Conservation (phyloP, 2,888 invertebrate species). For the Crossocerus cetratus region DNA sequence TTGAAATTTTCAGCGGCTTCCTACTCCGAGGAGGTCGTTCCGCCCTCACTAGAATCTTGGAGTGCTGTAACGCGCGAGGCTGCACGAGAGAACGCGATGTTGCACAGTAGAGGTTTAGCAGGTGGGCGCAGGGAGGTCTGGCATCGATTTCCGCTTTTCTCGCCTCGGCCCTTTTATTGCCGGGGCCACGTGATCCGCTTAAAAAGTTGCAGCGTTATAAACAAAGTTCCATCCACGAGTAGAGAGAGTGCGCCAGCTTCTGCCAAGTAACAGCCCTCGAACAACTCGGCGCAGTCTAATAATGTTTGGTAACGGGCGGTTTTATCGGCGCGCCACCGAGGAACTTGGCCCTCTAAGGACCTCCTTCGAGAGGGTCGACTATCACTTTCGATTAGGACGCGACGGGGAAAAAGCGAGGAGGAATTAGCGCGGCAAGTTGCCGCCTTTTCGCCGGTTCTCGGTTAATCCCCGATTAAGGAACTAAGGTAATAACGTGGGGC, state of each 20-base stretch:
- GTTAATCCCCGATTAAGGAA: slow-evolving; percentile 2
- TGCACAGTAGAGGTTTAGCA: not conserved
- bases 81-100: not conserved
- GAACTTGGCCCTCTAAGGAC: no score
- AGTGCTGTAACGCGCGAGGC: not conserved
- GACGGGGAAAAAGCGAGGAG: not conserved
- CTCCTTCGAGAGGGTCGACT: no score
- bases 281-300: not conserved
- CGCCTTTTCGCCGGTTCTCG: not conserved
- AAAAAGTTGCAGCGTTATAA: not conserved
- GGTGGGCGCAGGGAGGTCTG: not conserved
- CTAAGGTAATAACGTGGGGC: not conserved
- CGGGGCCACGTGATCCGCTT: not conserved
- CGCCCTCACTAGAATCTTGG: not conserved
- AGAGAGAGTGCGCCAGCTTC: no score
- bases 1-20: no score
- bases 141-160: slow-evolving; percentile 3
- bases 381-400: not conserved
- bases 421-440: not conserved
- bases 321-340: no score
- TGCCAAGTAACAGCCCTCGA: not conserved
- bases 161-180: slow-evolving; percentile 1
- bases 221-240: not conserved
- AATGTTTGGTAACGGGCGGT: not conserved
- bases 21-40: not conserved